These are phyloP conservation scores for Leptothorax acervorum DNA, from an alignment of 2,888 invertebrate genomes.

Conservation along the genomic window DNA sequence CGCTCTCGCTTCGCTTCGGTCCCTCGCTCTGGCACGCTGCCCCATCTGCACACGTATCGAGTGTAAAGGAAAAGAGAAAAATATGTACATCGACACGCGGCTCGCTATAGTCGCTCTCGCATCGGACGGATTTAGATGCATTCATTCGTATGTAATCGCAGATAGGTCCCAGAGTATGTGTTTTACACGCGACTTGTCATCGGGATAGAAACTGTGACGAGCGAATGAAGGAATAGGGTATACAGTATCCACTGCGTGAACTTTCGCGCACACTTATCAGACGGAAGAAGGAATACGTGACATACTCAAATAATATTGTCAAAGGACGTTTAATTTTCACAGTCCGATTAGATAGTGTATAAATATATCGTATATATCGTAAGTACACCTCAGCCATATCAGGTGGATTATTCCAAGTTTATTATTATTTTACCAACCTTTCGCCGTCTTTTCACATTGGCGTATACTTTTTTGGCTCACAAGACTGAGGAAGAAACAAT, in stretches of 20 bases:
- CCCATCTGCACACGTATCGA: conserved; percentile 65
- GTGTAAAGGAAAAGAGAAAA: conserved; percentile 50
- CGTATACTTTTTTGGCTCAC: background rate
- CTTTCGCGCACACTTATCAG: background rate
- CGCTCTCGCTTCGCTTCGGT: conserved; percentile 33
- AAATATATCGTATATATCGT: background rate
- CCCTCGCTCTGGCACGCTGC: conserved; percentile 46
- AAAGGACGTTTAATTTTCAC: background rate
- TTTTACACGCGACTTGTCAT: conserved; percentile 11
- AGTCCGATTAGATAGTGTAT: background rate
- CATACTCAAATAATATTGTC: background rate
- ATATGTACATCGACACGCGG: conserved; percentile 43
- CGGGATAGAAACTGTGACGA: background rate
- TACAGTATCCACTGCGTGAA: background rate
- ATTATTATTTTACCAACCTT: background rate
- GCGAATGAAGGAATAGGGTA: background rate
- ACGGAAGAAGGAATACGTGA: background rate
- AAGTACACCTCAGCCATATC: background rate
- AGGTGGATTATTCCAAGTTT: background rate
- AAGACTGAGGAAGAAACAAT: background rate
- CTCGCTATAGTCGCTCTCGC: conserved; percentile 4
- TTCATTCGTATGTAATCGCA: conserved; percentile 42
- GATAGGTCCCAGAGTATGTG: conserved; percentile 21
- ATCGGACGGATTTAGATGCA: conserved; percentile 26
- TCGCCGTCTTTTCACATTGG: background rate